Evolutionary conservation across 2,888 invertebrate genomes (phyloP).

Genomic region (Hypena proboscidalis): DNA sequence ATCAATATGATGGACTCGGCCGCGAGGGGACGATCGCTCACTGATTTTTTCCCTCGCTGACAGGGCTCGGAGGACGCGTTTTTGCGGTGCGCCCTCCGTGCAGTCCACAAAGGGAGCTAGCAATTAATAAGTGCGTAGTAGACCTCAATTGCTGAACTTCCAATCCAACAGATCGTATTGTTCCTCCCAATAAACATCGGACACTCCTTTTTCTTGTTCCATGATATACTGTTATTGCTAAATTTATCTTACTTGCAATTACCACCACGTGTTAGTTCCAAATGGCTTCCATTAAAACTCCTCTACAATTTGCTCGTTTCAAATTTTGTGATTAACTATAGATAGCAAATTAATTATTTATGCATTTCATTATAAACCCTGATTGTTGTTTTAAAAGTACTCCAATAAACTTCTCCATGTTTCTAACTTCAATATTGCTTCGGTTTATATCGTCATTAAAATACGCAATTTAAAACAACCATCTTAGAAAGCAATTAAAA

Average conservation of each 20-base stretch:
- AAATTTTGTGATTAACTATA: no score
- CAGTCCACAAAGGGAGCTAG: slow-evolving; percentile 74
- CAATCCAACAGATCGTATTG: slow-evolving; percentile 31
- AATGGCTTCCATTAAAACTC: neutral
- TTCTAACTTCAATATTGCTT: slow-evolving; percentile 9
- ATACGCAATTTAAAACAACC: slow-evolving; percentile 37
- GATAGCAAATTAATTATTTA: no score
- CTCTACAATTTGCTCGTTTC: neutral
- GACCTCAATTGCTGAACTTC: slow-evolving; percentile 41
- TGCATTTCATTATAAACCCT: no score
- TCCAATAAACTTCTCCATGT: neutral
- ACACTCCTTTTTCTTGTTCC: slow-evolving; percentile 72
- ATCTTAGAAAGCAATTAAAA: slow-evolving; percentile 78
- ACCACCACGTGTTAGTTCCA: slow-evolving; percentile 2
- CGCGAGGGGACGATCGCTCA: slow-evolving; percentile 86
- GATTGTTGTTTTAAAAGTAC: no score
- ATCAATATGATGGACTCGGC: slow-evolving; percentile 86
- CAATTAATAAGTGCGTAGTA: slow-evolving; percentile 81
- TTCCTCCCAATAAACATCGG: slow-evolving; percentile 37
- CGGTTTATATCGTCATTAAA: slow-evolving; percentile 25
- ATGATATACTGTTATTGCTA: slow-evolving; percentile 56
- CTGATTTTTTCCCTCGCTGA: slow-evolving; percentile 86
- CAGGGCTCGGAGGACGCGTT: slow-evolving; percentile 82
- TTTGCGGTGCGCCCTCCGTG: slow-evolving; percentile 81
- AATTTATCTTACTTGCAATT: slow-evolving; percentile 8